Base-by-base conservation (phyloP, 2,797 vertebrate genomes). In the Dendrocincla tyrannina region DNA sequence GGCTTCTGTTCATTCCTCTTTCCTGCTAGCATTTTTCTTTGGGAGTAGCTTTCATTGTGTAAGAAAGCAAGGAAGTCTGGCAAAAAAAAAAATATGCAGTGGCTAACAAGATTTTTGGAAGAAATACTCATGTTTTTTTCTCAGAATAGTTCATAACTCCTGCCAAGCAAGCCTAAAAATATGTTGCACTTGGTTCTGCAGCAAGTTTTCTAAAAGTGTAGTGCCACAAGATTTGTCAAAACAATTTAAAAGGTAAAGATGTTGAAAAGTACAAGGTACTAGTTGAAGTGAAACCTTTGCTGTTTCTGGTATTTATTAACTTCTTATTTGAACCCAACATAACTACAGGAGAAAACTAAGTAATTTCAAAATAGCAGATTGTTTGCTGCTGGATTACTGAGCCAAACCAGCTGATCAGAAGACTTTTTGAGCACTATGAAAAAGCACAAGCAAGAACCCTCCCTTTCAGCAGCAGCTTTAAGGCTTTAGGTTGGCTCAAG, bases 141-240 rank as follows among this genome's bases (percentile, higher is more conserved):
- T 89, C 42, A 64, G 52, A 93, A 88, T 25, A 77, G 33, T 75
- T 93, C 28, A 4, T 28, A 74, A 59, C 32, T 89, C 32, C 55
- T 85, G 81, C 84, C 78, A 91, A 94, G 35, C 32, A 66, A 93
- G 23, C 14, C 67, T 92, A 82, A 82, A 89, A 85, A 44, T 76
- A 37, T 2, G 23, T 52, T 91, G 44, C 58, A 30, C 39, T 77
- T 90, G 27, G 18, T 91, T 73, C 70, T 86, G 58, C 59, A 72
- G 49, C 32, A 76, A 93, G 58, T 35, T 72, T 39, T 81, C 62
- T 50, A 33, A 30, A 87, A 83, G 37, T 5, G 3, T 35, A 53
- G 63, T 17, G 76, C 55, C 37, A 59, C 28, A 58, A 58, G 50
- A 68, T 12, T 42, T 30, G 55, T 69, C 50, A 79, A 72, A 95